Evolutionary conservation across 2,797 vertebrate genomes (phyloP), one percentile per base, ranked within the genome.

Genomic region (Myotis planiceps): DNA sequence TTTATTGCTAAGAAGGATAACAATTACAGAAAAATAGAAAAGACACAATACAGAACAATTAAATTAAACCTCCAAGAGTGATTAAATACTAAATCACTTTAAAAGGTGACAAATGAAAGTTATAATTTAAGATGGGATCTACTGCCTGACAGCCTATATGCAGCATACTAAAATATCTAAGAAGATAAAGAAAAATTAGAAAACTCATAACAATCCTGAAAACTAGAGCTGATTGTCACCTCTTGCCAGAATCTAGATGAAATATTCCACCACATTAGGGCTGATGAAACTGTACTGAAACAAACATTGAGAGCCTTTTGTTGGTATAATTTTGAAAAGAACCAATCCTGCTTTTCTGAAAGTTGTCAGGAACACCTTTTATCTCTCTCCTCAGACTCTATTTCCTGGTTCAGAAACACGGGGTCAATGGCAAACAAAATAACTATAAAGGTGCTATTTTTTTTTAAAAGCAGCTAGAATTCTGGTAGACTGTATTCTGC

Each of bases 241-340:
- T 27, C 93, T 87, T 84, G 6, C 63, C 71, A 74, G 93, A 93
- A 90, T 92, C 82, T 93, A 66, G 45, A 82, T 39, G 16, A 82
- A 68, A 94, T 82, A 15, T 92, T 84, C 63, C 25, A 21, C 82
- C 74, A 42, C 18, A 94, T 94, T 90, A 96, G 90, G 53, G 55
- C 23, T 87, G 80, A 92, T 88, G 80, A 85, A 97, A 95, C 49
- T 81, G 7, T 45, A 84, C 23, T 58, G 76, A 92, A 93, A 72
- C n/a, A 92, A 95, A 96, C 55, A 94, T 79, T 88, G 71, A 71
- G 81, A 88, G 55, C 32, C 47, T 39, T 95, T 95, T 96, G 60
- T 96, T 96, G 66, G 68, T 88, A 90, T 90, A 96, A 97, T 96
- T 95, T 96, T 87, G 47, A 96, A 93, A 93, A 93, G 86, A 90